These are phyloP conservation scores for Polymixis flavicincta DNA, from an alignment of 2,888 invertebrate genomes.

Conservation along the genomic window DNA sequence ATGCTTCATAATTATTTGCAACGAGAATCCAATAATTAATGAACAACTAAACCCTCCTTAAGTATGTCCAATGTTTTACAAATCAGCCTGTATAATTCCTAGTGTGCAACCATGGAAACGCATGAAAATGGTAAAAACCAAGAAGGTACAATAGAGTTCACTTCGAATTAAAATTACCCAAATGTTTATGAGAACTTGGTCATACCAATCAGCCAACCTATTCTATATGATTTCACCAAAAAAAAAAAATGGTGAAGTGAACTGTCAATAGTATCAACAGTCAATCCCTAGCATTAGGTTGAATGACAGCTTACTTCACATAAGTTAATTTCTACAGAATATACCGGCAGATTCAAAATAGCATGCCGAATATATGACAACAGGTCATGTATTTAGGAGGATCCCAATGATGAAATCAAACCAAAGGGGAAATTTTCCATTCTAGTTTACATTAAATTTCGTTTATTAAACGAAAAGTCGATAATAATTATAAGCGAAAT, in stretches of 20 bases:
- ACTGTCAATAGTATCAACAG: no score
- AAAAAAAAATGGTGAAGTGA: no score
- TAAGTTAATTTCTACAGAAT: no score
- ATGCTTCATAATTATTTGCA: neutral
- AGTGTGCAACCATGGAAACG: constrained; percentile 14
- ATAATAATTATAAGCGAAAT: neutral
- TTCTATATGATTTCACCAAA: no score
- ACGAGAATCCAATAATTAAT: neutral
- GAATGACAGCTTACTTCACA: no score
- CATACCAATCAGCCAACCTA: neutral
- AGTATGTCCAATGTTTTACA: neutral
- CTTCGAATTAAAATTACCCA: neutral
- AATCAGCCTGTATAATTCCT: neutral
- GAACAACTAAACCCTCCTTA: neutral
- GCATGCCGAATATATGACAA: neutral
- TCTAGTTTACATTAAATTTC: neutral
- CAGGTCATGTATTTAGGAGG: neutral
- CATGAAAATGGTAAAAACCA: neutral
- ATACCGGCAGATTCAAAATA: neutral
- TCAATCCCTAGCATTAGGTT: no score
- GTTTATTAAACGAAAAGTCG: neutral
- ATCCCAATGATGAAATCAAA: neutral
- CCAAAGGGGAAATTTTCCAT: neutral
- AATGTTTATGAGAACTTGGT: neutral
- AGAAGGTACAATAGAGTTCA: neutral